Conservation (phyloP, 2,797 vertebrate genomes). For the Clarias platycephalus region DNA sequence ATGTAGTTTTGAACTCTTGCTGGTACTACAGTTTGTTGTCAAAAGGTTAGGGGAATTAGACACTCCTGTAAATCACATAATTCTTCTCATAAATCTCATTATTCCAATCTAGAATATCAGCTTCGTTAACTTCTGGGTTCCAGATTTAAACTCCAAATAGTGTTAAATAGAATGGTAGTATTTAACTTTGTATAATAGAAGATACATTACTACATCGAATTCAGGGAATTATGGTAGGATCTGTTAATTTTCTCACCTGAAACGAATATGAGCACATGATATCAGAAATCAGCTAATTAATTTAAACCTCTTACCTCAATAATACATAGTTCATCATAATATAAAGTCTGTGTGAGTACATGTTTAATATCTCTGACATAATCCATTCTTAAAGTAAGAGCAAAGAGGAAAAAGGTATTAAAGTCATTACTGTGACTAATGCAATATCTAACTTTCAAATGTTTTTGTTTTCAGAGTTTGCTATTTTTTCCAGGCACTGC, state of each 20-base stretch:
- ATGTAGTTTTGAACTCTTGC: too few species aligned
- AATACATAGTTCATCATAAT: slow-evolving; percentile 13
- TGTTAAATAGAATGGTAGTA: too few species aligned
- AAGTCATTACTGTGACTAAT: not conserved
- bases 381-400: not conserved
- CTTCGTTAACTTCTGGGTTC: too few species aligned
- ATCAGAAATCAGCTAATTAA: not conserved
- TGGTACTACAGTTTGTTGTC: too few species aligned
- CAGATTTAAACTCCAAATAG: too few species aligned
- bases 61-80: too few species aligned
- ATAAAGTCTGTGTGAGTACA: slow-evolving; percentile 4
- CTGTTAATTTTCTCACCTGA: not conserved
- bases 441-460: slow-evolving; percentile 8
- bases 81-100: too few species aligned
- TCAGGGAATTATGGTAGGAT: not conserved
- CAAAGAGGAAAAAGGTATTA: not conserved
- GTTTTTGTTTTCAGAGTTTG: not conserved
- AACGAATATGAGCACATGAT: not conserved
- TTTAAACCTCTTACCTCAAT: not conserved
- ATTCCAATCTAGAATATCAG: too few species aligned
- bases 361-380: not conserved
- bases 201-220: not conserved
- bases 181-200: not conserved
- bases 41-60: too few species aligned
- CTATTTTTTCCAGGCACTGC: not conserved